These are phyloP conservation scores for Nephotettix cincticeps DNA, from an alignment of 1,140 invertebrate species.

Conservation along the genomic window DNA sequence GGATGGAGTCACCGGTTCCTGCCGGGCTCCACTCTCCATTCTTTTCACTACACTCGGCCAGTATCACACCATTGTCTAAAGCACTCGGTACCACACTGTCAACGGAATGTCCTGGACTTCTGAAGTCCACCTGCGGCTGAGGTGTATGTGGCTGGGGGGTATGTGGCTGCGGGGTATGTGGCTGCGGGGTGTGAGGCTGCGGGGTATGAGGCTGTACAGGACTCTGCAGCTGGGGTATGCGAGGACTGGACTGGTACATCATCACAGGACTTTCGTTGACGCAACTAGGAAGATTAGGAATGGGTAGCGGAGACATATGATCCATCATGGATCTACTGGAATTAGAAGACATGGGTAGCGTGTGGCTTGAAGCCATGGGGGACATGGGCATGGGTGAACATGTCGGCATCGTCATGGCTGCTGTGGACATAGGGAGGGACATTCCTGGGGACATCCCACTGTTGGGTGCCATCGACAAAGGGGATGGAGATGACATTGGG, in stretches of 20 bases:
- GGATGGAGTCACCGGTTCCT: conserved; percentile 15
- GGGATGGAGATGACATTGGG: background rate
- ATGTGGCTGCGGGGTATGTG: background rate
- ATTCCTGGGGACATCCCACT: background rate
- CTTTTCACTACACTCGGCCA: conserved; percentile 23
- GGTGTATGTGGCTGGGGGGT: background rate
- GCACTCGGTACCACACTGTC: conserved; percentile 12
- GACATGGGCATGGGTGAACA: background rate
- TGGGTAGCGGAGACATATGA: background rate
- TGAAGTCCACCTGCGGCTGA: background rate
- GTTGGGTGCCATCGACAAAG: background rate
- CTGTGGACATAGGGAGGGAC: background rate
- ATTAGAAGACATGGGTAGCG: background rate
- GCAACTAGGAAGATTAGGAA: background rate
- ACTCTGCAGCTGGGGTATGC: conserved; percentile 5
- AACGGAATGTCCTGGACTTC: conserved; percentile 25
- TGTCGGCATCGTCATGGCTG: background rate
- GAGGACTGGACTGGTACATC: conserved; percentile 1
- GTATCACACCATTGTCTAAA: conserved; percentile 15
- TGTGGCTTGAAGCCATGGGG: background rate
- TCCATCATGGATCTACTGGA: conserved; percentile 1
- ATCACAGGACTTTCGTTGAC: background rate
- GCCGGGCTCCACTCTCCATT: conserved; percentile 38
- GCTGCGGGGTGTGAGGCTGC: background rate
- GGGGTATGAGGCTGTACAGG: background rate